Percentiles rank a stretch among this genome's conserved stretches.
Evolutionary conservation across 37 sponge, comb jelly and placozoan genomes (phyloP).

Genomic region (Aphrocallistes beatrix): DNA sequence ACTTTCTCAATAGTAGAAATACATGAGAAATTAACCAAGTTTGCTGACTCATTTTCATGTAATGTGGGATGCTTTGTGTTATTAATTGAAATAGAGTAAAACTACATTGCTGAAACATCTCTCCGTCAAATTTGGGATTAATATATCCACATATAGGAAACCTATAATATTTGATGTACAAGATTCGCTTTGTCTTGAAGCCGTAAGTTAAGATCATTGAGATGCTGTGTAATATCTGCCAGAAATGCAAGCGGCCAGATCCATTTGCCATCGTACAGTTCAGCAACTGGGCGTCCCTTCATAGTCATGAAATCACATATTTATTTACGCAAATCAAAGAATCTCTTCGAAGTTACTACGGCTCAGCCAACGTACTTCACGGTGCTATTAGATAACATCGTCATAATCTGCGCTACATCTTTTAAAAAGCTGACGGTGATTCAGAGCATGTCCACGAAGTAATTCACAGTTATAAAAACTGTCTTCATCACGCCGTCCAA

Average conservation of each 20-base stretch:
- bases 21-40: no score
- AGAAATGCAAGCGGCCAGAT: slow-evolving; percentile 8
- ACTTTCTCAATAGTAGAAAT: no score
- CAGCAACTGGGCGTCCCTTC: slow-evolving; percentile 9
- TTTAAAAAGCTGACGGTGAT: slow-evolving; percentile 1
- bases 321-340: slow-evolving; percentile 12
- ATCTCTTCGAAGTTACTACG: slow-evolving; percentile 15
- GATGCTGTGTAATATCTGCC: slow-evolving; percentile 9
- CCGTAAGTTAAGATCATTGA: slow-evolving; percentile 9
- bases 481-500: slow-evolving; percentile 19
- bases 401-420: slow-evolving; percentile 8
- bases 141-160: no score
- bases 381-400: slow-evolving; percentile 1
- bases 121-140: no score
- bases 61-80: no score
- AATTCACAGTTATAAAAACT: slow-evolving; percentile 2
- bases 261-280: slow-evolving; percentile 7
- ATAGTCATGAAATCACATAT: not conserved
- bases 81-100: no score
- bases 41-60: no score
- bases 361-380: slow-evolving; percentile 19
- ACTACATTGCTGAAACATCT: no score
- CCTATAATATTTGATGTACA: not conserved
- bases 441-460: slow-evolving; percentile 15
- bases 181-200: not conserved